These are phyloP conservation scores for Mellilla xanthometata DNA, from an alignment of 2,888 invertebrate species.

Conservation along the genomic window DNA sequence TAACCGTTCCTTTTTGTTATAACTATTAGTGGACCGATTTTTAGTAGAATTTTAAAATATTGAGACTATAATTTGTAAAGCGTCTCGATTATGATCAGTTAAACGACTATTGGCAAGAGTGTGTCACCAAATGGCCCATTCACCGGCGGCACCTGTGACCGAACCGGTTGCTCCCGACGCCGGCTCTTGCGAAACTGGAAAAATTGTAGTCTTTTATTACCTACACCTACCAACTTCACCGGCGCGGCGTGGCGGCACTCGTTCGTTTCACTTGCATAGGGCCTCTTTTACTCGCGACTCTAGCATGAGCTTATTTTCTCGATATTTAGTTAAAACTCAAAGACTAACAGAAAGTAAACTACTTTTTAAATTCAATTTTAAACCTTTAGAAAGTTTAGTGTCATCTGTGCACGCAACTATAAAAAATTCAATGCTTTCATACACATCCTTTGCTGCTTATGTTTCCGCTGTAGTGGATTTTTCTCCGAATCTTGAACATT, in stretches of 20 bases:
- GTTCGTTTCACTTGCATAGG: constrained; percentile 43
- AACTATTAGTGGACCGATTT: constrained; percentile 4
- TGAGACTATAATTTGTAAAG: constrained; percentile 28
- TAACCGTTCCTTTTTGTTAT: not conserved
- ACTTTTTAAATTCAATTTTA: no score
- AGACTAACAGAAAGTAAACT: no score
- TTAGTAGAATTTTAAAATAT: not conserved
- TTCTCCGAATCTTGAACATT: constrained; percentile 27
- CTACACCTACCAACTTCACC: constrained; percentile 41
- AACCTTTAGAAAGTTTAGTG: no score
- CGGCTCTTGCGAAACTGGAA: constrained; percentile 66
- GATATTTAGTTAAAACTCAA: no score
- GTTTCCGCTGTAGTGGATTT: constrained; percentile 10
- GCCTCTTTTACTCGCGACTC: constrained; percentile 23
- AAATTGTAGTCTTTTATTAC: constrained; percentile 57
- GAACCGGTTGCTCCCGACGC: constrained; percentile 65
- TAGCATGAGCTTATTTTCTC: no score
- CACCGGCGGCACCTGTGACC: constrained; percentile 65
- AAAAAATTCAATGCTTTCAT: not conserved
- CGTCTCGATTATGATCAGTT: constrained; percentile 47
- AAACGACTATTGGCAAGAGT: constrained; percentile 46
- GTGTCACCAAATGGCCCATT: constrained; percentile 53
- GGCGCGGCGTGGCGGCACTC: constrained; percentile 42
- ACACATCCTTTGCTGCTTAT: not conserved
- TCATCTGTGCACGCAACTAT: not conserved